Evolutionary conservation across 1,140 invertebrate genomes (phyloP).

Genomic region (Polypedilum pembai): DNA sequence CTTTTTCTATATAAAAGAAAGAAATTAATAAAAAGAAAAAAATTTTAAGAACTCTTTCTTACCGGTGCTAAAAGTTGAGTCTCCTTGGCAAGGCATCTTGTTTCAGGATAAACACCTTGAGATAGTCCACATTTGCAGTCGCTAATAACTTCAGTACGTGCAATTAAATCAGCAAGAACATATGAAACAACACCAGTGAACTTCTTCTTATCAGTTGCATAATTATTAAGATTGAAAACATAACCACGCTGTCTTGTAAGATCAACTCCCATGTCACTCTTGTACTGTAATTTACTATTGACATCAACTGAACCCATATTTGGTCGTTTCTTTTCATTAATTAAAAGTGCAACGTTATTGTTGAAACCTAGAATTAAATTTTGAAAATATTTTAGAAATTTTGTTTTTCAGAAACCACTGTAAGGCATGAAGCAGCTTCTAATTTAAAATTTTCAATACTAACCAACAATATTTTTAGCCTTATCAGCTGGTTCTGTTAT

Average conservation of each 20-base stretch:
- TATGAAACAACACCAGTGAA: slow-evolving; percentile 35
- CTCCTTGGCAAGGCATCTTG: slow-evolving; percentile 34
- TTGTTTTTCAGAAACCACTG: slow-evolving; percentile 30
- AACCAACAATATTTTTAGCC: slow-evolving; percentile 32
- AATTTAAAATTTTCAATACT: slow-evolving; percentile 30
- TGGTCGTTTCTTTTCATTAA: slow-evolving; percentile 53
- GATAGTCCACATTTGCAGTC: slow-evolving; percentile 37
- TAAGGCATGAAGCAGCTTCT: not conserved
- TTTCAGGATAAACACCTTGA: slow-evolving; percentile 37
- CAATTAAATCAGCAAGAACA: slow-evolving; percentile 39
- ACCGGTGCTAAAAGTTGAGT: slow-evolving; percentile 2
- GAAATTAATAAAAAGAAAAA: not conserved
- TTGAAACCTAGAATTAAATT: slow-evolving; percentile 46
- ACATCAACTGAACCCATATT: slow-evolving; percentile 45
- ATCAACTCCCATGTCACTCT: slow-evolving; percentile 50
- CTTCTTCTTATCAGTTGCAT: slow-evolving; percentile 38
- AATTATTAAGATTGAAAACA: slow-evolving; percentile 40
- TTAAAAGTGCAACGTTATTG: slow-evolving; percentile 46
- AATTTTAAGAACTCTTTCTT: not conserved
- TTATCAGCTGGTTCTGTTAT: slow-evolving; percentile 30
- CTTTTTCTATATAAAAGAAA: not conserved
- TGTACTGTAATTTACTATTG: slow-evolving; percentile 46
- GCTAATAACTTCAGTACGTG: slow-evolving; percentile 39
- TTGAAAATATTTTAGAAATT: slow-evolving; percentile 38
- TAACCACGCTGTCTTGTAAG: slow-evolving; percentile 39